Conservation (phyloP, 2,113 vertebrate species). For the Semnopithecus entellus region DNA sequence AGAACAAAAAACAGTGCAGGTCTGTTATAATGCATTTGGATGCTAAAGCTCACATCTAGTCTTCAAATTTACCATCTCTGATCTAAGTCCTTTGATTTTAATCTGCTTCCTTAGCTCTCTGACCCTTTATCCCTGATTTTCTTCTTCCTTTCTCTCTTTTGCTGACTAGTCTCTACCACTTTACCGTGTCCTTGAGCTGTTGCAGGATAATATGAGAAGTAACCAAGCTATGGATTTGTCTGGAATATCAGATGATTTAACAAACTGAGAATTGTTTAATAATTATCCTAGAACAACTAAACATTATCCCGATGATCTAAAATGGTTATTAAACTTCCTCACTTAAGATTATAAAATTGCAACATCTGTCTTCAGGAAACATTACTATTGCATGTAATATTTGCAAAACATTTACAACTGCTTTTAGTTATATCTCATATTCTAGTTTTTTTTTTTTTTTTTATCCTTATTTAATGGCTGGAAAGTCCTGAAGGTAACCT, state of each 20-base stretch:
- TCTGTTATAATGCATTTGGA: background rate
- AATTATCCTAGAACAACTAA: conserved; percentile 71
- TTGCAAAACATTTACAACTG: conserved; percentile 74
- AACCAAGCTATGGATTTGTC: conserved; percentile 53
- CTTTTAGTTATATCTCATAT: conserved; percentile 72
- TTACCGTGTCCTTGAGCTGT: background rate
- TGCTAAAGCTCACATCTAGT: background rate
- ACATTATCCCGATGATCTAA: conserved; percentile 68
- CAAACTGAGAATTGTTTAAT: conserved; percentile 64
- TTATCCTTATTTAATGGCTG: conserved; percentile 58
- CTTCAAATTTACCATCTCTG: background rate
- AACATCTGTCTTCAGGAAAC: conserved; percentile 76
- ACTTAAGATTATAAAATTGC: conserved; percentile 69
- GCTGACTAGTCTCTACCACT: background rate
- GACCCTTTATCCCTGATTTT: background rate
- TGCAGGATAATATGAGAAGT: conserved; percentile 26
- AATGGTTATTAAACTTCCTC: conserved; percentile 68
- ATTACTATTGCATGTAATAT: conserved; percentile 55
- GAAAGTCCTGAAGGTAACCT: conserved; percentile 46
- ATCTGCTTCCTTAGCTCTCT: background rate
- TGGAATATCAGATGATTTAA: conserved; percentile 47
- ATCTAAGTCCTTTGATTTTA: background rate
- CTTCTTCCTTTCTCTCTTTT: background rate
- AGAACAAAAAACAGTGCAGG: background rate
- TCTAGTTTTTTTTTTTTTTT: conserved; percentile 37